Evolutionary conservation across 1,140 invertebrate species (phyloP), one percentile per base, ranked within the genome.

Genomic region (Drosophila ficusphila): DNA sequence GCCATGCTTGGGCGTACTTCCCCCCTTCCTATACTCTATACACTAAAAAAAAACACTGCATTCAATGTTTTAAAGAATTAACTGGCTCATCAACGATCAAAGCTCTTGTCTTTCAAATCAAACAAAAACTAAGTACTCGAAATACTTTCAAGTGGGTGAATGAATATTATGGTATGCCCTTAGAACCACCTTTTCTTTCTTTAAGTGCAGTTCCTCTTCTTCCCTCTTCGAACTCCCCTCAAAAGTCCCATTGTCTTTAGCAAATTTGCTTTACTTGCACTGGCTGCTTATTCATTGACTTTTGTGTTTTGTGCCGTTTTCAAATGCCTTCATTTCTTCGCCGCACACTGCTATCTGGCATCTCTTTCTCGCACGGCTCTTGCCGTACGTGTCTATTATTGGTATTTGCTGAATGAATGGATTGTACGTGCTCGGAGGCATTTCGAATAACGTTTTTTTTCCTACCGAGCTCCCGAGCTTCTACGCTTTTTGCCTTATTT

Each of bases 351-450:
- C 12, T 6, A 25, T 31, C 23, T 16, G 23, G 38, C 46, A 23
- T 16, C n/a, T 65, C 58, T 52, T 42, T 33, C 11, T 53, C 23
- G 16, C 52, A 44, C 70, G 71, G 44, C 58, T 25, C 39, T 44
- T 29, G 27, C 49, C 69, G 81, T 86, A 86, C 81, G 81, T 86
- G 76, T 86, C 82, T 86, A 88, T 86, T 86, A 86, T 86, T 86
- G 82, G 82, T 86, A 86, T 86, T 86, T 86, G 82, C 82, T 86
- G 82, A 86, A 86, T 88, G 82, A 86, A 86, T 86, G 82, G 82
- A 77, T 86, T 86, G 82, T 86, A 86, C 82, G 82, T 86, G 82
- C 82, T 77, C 77, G 12, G 53, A 86, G 82, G 77, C 82, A 82
- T 88, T 73, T 78, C 82, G 73, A 79, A 88, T 86, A 77, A 79